Base-by-base conservation (phyloP, 2,113 vertebrate genomes). In the Xenopus laevis region DNA sequence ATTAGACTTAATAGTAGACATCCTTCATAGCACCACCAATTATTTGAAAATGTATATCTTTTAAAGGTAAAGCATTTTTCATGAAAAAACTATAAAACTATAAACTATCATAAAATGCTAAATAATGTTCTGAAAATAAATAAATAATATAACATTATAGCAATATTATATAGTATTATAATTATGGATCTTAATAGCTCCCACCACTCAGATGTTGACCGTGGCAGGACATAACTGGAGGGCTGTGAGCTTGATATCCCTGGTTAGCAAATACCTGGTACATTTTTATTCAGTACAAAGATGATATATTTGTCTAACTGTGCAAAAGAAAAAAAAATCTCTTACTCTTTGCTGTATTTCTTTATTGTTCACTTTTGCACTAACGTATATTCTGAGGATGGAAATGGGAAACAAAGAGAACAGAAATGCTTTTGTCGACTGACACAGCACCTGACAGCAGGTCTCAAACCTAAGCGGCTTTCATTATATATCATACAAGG, bases 401-500 rank as follows among this genome's bases (percentile, higher is more conserved):
- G 13, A 10, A 57, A 70, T 44, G 47, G 53, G 33, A 77, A 77
- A 65, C 7, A 69, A 59, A 45, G 15, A 65, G 47, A 55, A 68
- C 40, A 70, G 47, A 27, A 2, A 27, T 27, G 23, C 67, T 70
- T 40, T 64, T 77, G 67, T 77, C 70, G 67, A 77, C 69, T 77
- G 63, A 66, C 69, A 70, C 66, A 76, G 50, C 74, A 70, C 74
- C 63, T 23, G 66, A 77, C 74, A 70, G 74, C 60, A 63, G n/a
- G 59, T 66, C 44, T 68, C 52, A 67, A 27, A 2, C 23, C 23
- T 27, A 4, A 2, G 23, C 23, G 65, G 69, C 73, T 69, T 65
- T 76, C 58, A 76, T 76, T 76, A 76, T 63, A 76, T 58, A 76
- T 69, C 73, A 76, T 60, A 52, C 65, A 68, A 69, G 33, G 33